Evolutionary conservation across 2,888 invertebrate genomes (phyloP).

Genomic region (Scaptomyza cyrtandrae): DNA sequence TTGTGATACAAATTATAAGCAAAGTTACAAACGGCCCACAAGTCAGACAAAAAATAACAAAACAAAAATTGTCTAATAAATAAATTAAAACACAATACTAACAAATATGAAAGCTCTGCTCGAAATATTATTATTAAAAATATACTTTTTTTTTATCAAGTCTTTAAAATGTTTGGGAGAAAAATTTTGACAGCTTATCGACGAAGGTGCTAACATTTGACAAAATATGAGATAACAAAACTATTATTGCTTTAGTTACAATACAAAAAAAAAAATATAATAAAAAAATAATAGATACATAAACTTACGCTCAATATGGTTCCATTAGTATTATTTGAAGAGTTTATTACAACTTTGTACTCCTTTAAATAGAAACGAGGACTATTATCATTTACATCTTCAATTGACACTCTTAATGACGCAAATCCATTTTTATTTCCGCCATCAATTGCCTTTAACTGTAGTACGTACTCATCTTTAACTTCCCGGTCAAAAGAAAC

Average conservation of each 20-base stretch:
- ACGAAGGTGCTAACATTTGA: too few relatives aligned
- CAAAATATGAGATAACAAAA: too few relatives aligned
- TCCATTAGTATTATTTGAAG: conserved; percentile 86
- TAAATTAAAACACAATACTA: too few relatives aligned
- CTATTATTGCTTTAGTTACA: not conserved
- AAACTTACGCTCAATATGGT: conserved; percentile 86
- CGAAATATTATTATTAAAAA: too few relatives aligned
- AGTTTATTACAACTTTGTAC: conserved; percentile 90
- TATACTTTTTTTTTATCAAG: too few relatives aligned
- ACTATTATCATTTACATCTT: conserved; percentile 93
- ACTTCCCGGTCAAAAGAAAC: conserved; percentile 91
- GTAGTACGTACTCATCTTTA: conserved; percentile 89
- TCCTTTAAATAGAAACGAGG: conserved; percentile 91
- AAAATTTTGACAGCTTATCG: too few relatives aligned
- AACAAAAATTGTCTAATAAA: too few relatives aligned
- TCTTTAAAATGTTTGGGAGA: too few relatives aligned
- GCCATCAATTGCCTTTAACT: conserved; percentile 92
- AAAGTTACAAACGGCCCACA: too few relatives aligned
- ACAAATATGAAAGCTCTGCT: too few relatives aligned
- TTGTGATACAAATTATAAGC: too few relatives aligned
- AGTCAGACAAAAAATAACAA: too few relatives aligned
- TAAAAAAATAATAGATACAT: not conserved
- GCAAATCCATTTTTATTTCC: conserved; percentile 92
- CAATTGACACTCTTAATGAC: conserved; percentile 91
- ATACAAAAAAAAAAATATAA: not conserved